phyloP scores from a whole-genome alignment of 2,888 invertebrate species.

The Phorcus lineatus region DNA sequence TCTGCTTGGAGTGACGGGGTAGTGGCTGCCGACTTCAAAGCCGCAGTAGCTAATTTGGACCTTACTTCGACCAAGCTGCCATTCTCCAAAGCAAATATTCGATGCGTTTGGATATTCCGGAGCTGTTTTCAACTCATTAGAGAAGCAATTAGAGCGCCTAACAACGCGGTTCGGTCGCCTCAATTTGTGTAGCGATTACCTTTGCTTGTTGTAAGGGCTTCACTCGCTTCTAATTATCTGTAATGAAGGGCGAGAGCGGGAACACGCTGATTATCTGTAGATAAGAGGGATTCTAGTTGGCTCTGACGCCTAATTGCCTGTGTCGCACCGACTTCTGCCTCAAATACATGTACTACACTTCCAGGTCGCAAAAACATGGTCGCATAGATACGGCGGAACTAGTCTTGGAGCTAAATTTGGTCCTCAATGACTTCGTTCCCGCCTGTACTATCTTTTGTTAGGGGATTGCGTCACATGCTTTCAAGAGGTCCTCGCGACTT shows the following conservation, averaged over 20 bases:
- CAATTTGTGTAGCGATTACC: constrained; percentile 25
- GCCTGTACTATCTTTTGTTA: no score
- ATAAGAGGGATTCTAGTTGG: constrained; percentile 22
- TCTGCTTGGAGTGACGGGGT: not conserved
- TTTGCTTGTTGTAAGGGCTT: not conserved
- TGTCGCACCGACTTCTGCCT: constrained; percentile 7
- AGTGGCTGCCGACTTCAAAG: constrained; percentile 16
- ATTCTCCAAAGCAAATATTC: constrained; percentile 30
- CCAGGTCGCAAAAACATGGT: no score
- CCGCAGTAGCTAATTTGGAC: constrained; percentile 14
- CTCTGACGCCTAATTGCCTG: constrained; percentile 22
- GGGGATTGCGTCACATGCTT: no score
- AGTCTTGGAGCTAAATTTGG: no score
- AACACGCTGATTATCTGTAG: constrained; percentile 25
- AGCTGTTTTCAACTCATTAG: constrained; percentile 32
- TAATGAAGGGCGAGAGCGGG: constrained; percentile 30
- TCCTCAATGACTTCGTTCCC: no score
- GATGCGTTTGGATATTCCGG: constrained; percentile 25
- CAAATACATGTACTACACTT: no score
- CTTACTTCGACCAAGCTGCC: constrained; percentile 20
- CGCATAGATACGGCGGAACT: no score
- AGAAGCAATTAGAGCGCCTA: constrained; percentile 25
- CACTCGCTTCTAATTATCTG: constrained; percentile 28
- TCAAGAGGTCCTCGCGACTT: no score
- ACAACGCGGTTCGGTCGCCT: constrained; percentile 1